Conservation (phyloP, 2,888 invertebrate species). For the Patella depressa region DNA sequence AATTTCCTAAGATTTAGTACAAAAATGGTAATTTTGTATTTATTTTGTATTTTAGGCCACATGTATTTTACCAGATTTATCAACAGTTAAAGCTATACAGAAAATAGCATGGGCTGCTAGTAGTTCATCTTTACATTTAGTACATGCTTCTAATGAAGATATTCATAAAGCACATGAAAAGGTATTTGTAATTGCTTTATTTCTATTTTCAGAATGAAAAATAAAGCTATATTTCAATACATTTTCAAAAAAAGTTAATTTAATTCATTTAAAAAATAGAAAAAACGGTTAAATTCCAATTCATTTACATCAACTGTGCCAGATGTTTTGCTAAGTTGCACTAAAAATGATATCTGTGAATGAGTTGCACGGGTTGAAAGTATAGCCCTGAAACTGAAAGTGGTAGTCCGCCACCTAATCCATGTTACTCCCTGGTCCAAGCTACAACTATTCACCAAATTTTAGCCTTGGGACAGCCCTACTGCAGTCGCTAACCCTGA, state of each 20-base stretch:
- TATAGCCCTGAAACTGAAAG: no score
- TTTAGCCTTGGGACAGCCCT: no score
- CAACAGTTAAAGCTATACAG: conserved; percentile 82
- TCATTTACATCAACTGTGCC: background rate
- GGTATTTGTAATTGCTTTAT: conserved; percentile 59
- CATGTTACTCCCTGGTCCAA: no score
- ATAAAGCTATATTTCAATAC: background rate
- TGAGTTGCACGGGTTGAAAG: no score
- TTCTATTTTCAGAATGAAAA: background rate
- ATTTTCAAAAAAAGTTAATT: background rate
- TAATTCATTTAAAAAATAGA: background rate
- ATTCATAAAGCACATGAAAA: conserved; percentile 79
- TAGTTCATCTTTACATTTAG: conserved; percentile 78
- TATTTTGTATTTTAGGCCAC: conserved; percentile 58
- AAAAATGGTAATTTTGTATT: conserved; percentile 3
- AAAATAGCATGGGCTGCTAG: conserved; percentile 86
- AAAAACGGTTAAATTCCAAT: background rate
- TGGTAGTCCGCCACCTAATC: no score
- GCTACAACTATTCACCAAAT: no score
- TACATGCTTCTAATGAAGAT: conserved; percentile 76
- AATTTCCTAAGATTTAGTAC: no score
- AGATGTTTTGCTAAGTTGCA: no score
- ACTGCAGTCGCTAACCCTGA: no score
- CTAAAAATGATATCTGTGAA: no score
- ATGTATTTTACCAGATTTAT: conserved; percentile 79